Evolutionary conservation across 2,797 vertebrate genomes (phyloP), one percentile per base, ranked within the genome.

Genomic region (Sebastes trivittatus): DNA sequence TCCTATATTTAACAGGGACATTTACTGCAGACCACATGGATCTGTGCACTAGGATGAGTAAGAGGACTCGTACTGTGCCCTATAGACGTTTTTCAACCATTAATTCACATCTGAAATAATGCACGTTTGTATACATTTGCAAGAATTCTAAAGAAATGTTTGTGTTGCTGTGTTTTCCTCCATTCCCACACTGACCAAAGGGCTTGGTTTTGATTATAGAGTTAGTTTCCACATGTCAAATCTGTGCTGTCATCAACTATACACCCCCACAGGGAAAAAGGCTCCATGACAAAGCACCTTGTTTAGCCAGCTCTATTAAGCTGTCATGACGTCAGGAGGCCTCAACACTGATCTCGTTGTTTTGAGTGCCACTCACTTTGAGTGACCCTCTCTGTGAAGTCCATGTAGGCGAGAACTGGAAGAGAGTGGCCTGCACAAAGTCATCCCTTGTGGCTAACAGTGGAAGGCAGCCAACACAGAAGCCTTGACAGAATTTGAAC

Each of bases 301-400:
- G 82, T 93, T 93, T 86, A 79, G 84, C 70, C 77, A 73, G 60
- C 81, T 78, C 70, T 65, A 84, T 84, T 81, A 87, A 77, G 30
- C 75, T 79, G 85, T 82, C 84, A 80, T 94, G 91, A 93, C 81
- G 77, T 93, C 88, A 84, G 72, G 82, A 78, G 13, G 71, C 81
- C 81, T 66, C 79, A 91, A 96, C 95, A 96, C 85, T 93, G 91
- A 81, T 84, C 88, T 93, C 92, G 94, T 96, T 96, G 95, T 96
- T 87, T 71, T 70, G 78, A 74, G 80, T 84, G 90, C 80, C 88
- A 88, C 84, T 87, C 78, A 80, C 65, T 84, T 90, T 86, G 80
- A 92, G 87, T 86, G 89, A 92, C 84, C 77, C 75, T 88, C 83
- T 84, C 82, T 91, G 85, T 90, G 85, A 91, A 93, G 84, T 85